Evolutionary conservation across 2,888 invertebrate species (phyloP).

Genomic region (Tipula helvola): DNA sequence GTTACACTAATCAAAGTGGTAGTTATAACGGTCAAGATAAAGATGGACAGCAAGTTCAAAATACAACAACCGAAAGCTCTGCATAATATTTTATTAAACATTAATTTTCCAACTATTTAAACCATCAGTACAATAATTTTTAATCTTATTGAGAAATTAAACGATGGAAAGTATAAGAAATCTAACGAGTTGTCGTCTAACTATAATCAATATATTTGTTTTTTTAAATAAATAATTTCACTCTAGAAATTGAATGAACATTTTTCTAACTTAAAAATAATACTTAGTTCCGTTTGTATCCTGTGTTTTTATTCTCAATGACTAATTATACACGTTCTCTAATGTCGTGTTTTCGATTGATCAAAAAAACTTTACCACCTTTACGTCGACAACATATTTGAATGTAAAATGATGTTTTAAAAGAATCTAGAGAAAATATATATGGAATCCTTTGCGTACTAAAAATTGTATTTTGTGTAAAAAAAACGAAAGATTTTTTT

Average conservation of each 20-base stretch:
- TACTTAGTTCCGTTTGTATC: not conserved
- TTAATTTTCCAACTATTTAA: not conserved
- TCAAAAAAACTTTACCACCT: too few species aligned
- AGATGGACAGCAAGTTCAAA: constrained; percentile 33
- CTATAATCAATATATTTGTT: not conserved
- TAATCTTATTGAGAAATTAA: not conserved
- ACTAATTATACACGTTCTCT: not conserved
- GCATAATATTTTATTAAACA: constrained; percentile 24
- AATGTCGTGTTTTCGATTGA: too few species aligned
- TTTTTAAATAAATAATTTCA: not conserved
- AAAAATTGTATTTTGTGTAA: too few species aligned
- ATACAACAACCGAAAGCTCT: constrained; percentile 36
- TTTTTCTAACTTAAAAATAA: not conserved
- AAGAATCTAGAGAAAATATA: too few species aligned
- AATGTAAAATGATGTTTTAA: too few species aligned
- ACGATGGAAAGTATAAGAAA: not conserved
- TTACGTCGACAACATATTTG: too few species aligned
- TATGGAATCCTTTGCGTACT: too few species aligned
- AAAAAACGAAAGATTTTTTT: too few species aligned
- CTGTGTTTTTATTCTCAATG: not conserved
- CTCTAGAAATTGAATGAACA: not conserved
- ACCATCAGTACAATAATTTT: constrained; percentile 4
- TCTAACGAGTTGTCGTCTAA: not conserved
- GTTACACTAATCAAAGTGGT: not conserved
- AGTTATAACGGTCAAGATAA: not conserved